A percentile compares a stretch with the other conserved stretches of the same genome.
These are phyloP conservation scores for Yponomeuta plumbellus DNA, from an alignment of 2,888 invertebrate genomes.

Conservation along the genomic window DNA sequence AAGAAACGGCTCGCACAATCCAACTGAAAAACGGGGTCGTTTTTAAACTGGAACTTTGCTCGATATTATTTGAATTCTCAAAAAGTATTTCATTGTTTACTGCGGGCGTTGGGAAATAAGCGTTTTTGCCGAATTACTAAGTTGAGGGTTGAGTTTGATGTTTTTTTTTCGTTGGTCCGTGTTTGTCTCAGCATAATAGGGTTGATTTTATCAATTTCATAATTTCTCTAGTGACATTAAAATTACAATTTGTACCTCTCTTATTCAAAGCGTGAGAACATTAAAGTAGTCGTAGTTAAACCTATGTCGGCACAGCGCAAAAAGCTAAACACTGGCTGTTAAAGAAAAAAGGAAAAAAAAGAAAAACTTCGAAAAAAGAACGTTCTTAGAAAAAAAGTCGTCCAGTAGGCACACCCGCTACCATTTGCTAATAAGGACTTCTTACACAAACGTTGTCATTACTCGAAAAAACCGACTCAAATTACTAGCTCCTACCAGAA, in stretches of 20 bases:
- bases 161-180: too few species aligned
- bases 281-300: background rate
- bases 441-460: slow-evolving; percentile 13
- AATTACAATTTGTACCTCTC: background rate
- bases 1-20: background rate
- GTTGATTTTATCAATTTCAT: too few species aligned
- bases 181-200: too few species aligned
- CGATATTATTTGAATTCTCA: background rate
- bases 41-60: background rate
- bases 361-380: slow-evolving; percentile 4
- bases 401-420: background rate
- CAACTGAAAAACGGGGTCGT: background rate
- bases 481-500: slow-evolving; percentile 13
- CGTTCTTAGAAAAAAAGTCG: slow-evolving; percentile 3
- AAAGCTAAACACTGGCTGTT: background rate
- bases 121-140: too few species aligned
- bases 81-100: background rate
- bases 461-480: slow-evolving; percentile 15
- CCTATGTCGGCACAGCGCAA: background rate
- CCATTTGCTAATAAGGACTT: slow-evolving; percentile 12
- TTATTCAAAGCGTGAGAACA: background rate
- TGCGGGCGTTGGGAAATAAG: too few species aligned
- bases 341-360: background rate
- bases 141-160: too few species aligned
- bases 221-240: too few species aligned